phyloP scores from a whole-genome alignment of 2,113 vertebrate genomes.

The Zosterops hypoxanthus region DNA sequence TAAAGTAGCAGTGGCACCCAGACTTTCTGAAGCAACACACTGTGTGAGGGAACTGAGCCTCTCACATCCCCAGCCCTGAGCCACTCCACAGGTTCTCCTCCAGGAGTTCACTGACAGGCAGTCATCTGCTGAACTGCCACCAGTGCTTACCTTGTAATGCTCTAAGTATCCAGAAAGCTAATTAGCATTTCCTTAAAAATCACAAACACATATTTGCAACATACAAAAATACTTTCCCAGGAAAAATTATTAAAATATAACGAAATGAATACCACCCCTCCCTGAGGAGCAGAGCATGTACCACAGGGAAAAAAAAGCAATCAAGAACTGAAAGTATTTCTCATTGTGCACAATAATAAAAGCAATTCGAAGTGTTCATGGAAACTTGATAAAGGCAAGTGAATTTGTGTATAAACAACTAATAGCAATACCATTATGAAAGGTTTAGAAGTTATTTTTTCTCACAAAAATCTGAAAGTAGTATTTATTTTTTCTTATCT shows the following conservation, averaged over 20 bases:
- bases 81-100: neutral
- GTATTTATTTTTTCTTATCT: neutral
- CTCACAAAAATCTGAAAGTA: neutral
- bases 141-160: neutral
- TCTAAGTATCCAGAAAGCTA: neutral
- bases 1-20: neutral
- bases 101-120: neutral
- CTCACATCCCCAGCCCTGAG: neutral
- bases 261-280: neutral
- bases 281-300: neutral
- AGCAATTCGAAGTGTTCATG: neutral
- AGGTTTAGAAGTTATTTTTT: neutral
- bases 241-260: neutral
- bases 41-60: neutral
- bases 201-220: rapidly evolving
- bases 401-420: neutral
- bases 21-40: neutral
- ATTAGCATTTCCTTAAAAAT: neutral
- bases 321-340: neutral
- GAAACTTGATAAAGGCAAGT: neutral
- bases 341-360: neutral
- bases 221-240: neutral
- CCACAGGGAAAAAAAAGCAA: neutral
- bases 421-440: neutral
- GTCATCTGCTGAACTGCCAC: neutral